These are phyloP conservation scores for Megathymus violae DNA, from an alignment of 1,140 invertebrate species.

Conservation along the genomic window DNA sequence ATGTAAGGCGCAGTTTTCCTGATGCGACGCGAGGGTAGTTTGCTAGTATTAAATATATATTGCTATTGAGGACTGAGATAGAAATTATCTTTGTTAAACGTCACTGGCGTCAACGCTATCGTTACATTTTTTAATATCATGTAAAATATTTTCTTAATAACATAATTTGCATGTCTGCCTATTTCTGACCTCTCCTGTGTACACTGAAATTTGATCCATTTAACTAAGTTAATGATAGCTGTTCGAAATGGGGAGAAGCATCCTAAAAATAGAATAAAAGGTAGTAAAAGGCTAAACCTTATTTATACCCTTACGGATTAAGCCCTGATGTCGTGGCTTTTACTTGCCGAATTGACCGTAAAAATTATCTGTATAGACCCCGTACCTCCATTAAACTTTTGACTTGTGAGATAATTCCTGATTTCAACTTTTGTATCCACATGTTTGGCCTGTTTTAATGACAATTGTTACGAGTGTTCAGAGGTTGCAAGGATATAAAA, in stretches of 20 bases:
- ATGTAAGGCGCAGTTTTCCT: too few relatives aligned
- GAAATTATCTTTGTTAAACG: too few relatives aligned
- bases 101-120: too few relatives aligned
- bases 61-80: too few relatives aligned
- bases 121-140: too few relatives aligned
- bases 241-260: constrained; percentile 9
- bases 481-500: too few relatives aligned
- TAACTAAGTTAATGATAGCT: constrained; percentile 21
- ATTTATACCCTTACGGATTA: constrained; percentile 23
- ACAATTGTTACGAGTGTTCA: too few relatives aligned
- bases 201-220: not conserved
- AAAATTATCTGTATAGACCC: constrained; percentile 24
- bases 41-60: too few relatives aligned
- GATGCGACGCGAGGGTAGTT: too few relatives aligned
- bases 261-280: constrained; percentile 15
- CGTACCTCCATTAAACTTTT: constrained; percentile 27
- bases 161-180: too few relatives aligned
- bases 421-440: not conserved
- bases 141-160: too few relatives aligned
- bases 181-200: too few relatives aligned
- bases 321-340: constrained; percentile 12
- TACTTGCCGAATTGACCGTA: constrained; percentile 31
- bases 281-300: constrained; percentile 24
- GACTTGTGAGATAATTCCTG: constrained; percentile 9
- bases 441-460: not conserved